Evolutionary conservation across 2,888 invertebrate genomes (phyloP).

Genomic region (Mesochorus sp.): DNA sequence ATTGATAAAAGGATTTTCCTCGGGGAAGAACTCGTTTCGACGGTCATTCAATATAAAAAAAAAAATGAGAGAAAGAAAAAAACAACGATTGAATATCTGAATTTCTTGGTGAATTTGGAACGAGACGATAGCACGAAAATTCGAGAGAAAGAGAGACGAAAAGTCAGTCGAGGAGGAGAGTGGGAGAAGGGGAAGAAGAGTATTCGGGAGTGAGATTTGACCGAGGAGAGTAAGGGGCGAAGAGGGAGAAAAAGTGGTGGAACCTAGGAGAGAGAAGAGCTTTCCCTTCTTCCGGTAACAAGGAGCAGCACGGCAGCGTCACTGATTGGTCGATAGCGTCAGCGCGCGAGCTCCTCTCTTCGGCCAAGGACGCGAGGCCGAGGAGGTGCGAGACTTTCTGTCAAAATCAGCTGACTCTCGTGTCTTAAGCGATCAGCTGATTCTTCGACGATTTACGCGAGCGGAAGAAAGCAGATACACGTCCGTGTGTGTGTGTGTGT

Average conservation of each 20-base stretch:
- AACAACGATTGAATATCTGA: neutral
- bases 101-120: no score
- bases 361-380: slow-evolving; percentile 54
- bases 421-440: slow-evolving; percentile 72
- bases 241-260: neutral
- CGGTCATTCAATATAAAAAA: no score
- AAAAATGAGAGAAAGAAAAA: no score
- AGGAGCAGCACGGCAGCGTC: neutral
- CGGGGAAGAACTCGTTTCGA: no score
- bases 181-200: neutral
- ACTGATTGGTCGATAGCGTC: slow-evolving; percentile 58
- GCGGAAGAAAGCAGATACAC: neutral
- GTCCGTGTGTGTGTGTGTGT: neutral
- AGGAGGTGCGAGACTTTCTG: slow-evolving; percentile 58
- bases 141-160: neutral
- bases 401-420: slow-evolving; percentile 76
- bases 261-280: slow-evolving; percentile 17
- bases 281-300: slow-evolving; percentile 20
- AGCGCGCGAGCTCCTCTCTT: slow-evolving; percentile 43
- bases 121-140: neutral
- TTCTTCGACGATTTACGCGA: slow-evolving; percentile 25
- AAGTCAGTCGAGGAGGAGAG: neutral
- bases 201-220: neutral
- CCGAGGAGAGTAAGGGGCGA: neutral
- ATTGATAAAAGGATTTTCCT: no score